Evolutionary conservation across 2,797 vertebrate genomes (phyloP).

Genomic region (Falco biarmicus): DNA sequence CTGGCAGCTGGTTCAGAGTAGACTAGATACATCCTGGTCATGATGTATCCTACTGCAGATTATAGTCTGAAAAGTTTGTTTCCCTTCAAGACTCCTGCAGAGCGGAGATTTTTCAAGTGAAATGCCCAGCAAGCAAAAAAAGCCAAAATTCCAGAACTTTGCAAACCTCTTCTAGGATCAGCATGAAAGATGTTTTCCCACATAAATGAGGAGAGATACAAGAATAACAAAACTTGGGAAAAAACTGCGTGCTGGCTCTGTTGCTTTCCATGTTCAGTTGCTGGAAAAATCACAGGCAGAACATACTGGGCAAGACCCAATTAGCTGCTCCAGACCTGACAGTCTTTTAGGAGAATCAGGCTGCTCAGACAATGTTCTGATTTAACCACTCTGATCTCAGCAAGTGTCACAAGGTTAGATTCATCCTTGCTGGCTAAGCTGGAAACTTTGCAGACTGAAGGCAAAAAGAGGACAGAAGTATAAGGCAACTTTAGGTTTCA

Average conservation of each 20-base stretch:
- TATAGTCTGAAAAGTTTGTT: neutral
- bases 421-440: neutral
- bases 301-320: constrained; percentile 26
- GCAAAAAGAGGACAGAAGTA: constrained; percentile 5
- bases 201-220: neutral
- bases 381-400: constrained; percentile 48
- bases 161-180: neutral
- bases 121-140: neutral
- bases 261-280: neutral
- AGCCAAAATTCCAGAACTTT: constrained; percentile 9
- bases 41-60: neutral
- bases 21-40: neutral
- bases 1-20: neutral
- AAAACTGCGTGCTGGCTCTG: neutral
- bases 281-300: constrained; percentile 23
- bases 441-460: neutral
- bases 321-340: constrained; percentile 37
- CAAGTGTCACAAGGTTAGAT: constrained; percentile 55
- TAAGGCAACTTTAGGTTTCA: constrained; percentile 18
- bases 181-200: neutral
- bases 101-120: neutral
- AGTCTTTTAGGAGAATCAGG: constrained; percentile 27
- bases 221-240: constrained; percentile 1
- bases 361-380: constrained; percentile 42
- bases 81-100: neutral